Conservation (phyloP, 2,113 vertebrate genomes). For the Equus przewalskii region DNA sequence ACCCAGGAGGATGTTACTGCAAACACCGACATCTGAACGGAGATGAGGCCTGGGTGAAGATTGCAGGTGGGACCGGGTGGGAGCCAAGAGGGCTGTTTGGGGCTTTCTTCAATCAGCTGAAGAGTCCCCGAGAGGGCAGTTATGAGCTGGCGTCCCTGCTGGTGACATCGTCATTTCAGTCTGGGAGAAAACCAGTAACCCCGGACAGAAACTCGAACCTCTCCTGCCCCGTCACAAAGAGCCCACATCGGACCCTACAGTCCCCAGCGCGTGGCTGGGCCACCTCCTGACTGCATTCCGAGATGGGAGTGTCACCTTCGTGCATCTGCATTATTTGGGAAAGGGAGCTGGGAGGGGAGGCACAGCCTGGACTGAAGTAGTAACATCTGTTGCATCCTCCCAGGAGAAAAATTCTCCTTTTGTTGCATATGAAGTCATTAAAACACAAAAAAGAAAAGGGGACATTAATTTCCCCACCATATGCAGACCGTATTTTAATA, state of each 20-base stretch:
- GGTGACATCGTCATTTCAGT: background rate
- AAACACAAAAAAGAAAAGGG: conserved; percentile 4
- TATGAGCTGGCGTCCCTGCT: background rate
- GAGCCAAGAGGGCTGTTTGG: background rate
- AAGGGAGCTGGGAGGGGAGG: background rate
- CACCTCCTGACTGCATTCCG: background rate
- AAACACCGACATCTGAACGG: background rate
- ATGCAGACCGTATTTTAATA: background rate
- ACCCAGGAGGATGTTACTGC: background rate
- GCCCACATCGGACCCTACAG: background rate
- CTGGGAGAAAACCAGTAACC: background rate
- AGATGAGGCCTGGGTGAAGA: background rate
- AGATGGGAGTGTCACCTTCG: fast-evolving
- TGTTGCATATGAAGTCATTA: conserved; percentile 73
- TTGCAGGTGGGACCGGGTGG: fast-evolving
- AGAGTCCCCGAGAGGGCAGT: background rate
- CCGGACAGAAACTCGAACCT: background rate
- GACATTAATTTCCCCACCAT: conserved; percentile 25
- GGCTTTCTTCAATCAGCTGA: background rate
- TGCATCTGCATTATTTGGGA: background rate
- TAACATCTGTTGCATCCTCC: conserved; percentile 56
- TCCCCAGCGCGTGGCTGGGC: background rate
- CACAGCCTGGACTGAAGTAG: background rate
- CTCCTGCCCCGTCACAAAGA: background rate
- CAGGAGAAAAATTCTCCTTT: conserved; percentile 56